Evolutionary conservation across 2,797 vertebrate genomes (phyloP), one percentile per base, ranked within the genome.

Genomic region (Smutsia gigantea): DNA sequence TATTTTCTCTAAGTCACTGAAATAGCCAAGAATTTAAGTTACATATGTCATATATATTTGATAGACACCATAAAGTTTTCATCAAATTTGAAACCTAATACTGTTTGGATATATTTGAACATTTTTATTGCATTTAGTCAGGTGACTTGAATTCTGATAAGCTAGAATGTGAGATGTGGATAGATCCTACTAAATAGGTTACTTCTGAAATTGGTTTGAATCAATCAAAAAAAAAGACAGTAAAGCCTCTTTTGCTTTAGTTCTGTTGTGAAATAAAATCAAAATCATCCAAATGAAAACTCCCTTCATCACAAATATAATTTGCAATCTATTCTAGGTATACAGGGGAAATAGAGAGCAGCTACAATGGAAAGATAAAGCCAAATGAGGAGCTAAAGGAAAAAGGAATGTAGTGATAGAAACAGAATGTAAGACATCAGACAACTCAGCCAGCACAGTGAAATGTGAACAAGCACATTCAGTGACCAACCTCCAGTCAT

Each of bases 201-300:
- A 98, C 97, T 98, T 98, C 93, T 97, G 96, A 98, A 98, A 98
- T 75, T 75, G 93, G 88, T 93, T 98, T 94, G 97, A 98, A 97
- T 98, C 98, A 97, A 97, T 97, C 72, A 96, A 98, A 96, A 98
- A 98, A 29, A 55, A n/a, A 8, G 3, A 71, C 92, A 75, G 96
- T 96, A 98, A 98, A 98, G 92, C 75, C 92, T 96, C 97, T 98
- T 98, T 97, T 95, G 96, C 66, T 15, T 97, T 97, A 97, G 97
- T 96, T 97, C 94, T 91, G 18, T 96, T 97, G 93, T 98, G 96
- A 98, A 98, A 98, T 98, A 98, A 96, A 98, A 98, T 98, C 95
- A 97, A 97, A 98, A 85, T 91, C 81, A 93, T 97, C 95, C 95
- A 94, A 97, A 78, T 96, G 97, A 98, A 98, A 97, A 92, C 77